A percentile compares a stretch with the other conserved stretches of the same genome.
Evolutionary conservation across 2,888 invertebrate species (phyloP).

Genomic region (Cremastobaeus sp.): DNA sequence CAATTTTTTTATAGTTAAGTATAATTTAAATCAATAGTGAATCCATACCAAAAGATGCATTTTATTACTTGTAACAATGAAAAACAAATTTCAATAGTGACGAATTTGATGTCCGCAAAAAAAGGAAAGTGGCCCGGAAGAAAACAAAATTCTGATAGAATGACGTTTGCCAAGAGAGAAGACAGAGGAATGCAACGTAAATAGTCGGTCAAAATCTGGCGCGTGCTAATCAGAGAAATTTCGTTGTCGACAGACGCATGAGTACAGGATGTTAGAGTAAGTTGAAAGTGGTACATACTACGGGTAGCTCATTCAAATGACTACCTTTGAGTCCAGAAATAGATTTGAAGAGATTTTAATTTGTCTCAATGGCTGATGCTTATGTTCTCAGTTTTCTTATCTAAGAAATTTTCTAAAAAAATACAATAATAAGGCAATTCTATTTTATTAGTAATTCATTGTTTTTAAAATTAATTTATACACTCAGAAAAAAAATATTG

Average conservation of each 20-base stretch:
- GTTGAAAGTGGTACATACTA: slow-evolving; percentile 33
- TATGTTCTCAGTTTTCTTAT: too few species aligned
- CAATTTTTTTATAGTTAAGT: too few species aligned
- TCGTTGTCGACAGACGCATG: slow-evolving; percentile 45
- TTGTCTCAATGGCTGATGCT: too few species aligned
- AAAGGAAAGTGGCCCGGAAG: slow-evolving; percentile 69
- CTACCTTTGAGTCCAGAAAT: too few species aligned
- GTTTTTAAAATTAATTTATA: too few species aligned
- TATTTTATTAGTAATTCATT: too few species aligned
- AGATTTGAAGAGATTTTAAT: too few species aligned
- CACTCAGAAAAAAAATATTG: too few species aligned
- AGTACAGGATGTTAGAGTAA: slow-evolving; percentile 26
- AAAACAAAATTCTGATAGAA: slow-evolving; percentile 51
- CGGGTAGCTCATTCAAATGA: slow-evolving; percentile 23
- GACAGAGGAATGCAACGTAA: slow-evolving; percentile 58
- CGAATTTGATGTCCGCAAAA: slow-evolving; percentile 52
- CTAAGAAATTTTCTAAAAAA: too few species aligned
- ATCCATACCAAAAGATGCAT: slow-evolving; percentile 1
- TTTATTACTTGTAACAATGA: not conserved
- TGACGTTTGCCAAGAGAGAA: slow-evolving; percentile 61
- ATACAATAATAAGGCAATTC: too few species aligned
- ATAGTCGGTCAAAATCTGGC: slow-evolving; percentile 62
- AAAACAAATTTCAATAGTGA: slow-evolving; percentile 4
- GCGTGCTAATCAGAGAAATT: slow-evolving; percentile 73
- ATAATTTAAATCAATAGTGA: too few species aligned